Base-by-base conservation (phyloP, 2,888 invertebrate species). In the Ormyrus nitidulus region DNA sequence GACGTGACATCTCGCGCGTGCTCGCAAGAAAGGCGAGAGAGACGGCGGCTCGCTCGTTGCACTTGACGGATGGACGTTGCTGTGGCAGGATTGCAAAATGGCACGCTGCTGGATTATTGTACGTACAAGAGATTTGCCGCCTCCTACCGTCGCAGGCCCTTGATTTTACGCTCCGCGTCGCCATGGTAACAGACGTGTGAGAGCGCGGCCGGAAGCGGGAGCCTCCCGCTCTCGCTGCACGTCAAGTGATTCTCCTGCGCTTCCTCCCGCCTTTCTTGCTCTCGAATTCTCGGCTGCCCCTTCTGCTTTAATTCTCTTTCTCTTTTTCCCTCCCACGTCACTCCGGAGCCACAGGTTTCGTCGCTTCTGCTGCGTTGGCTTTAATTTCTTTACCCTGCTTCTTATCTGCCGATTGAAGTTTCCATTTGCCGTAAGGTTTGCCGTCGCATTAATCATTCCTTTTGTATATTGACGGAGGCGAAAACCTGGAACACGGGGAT, bases 101-200 rank as follows among this genome's bases (percentile, higher is more conserved):
- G 85, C 84, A 19, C 53, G 72, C n/a, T 51, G 84, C 84, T 82
- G 87, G 88, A 89, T 89, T 88, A 88, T 87, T 87, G 88, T 88
- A 87, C 85, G 86, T 88, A 87, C 88, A 87, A 88, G 87, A 87
- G 88, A 89, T 88, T 88, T 87, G 87, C 86, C 86, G 88, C 86
- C 87, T 86, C 88, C 88, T 87, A 86, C 86, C 86, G 88, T 86
- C 86, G 85, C 84, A 85, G 85, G 86, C 87, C 86, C 87, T 88
- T 87, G 84, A 85, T 85, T 84, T 83, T 85, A 85, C 85, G 86
- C 86, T 86, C 87, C 75, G 10, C 83, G 89, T 89, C 86, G 86
- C 87, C 86, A 88, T 88, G 87, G 88, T 85, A 87, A 89, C 89
- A 88, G 88, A 88, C 88, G 85, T 85, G 84, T 86, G 49, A 7